Percentiles rank a stretch among this genome's conserved stretches.
Conservation (phyloP, 2,888 invertebrate species). For the Pheosia gnoma region DNA sequence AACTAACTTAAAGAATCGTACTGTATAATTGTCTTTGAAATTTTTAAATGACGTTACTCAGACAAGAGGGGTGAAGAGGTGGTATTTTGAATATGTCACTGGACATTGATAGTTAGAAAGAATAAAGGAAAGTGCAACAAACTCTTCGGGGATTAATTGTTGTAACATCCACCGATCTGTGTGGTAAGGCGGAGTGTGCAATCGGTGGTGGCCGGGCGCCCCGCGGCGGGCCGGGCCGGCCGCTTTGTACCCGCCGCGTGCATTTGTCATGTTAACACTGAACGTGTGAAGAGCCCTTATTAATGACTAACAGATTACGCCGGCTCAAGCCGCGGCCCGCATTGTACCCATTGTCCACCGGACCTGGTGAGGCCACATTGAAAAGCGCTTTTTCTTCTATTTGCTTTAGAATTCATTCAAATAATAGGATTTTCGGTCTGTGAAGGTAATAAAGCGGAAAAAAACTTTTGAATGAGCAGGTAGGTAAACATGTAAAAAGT, state of each 20-base stretch:
- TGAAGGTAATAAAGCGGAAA: conserved; percentile 42
- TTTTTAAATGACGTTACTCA: too few species aligned
- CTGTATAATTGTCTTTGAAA: too few species aligned
- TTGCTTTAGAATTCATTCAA: conserved; percentile 58
- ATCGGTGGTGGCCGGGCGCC: conserved; percentile 59
- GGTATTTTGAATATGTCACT: not conserved
- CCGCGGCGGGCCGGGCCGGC: conserved; percentile 53
- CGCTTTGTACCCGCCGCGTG: conserved; percentile 59
- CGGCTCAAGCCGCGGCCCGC: conserved; percentile 51
- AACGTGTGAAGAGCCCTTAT: conserved; percentile 79
- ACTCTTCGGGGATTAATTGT: conserved; percentile 24
- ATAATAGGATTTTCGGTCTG: conserved; percentile 58
- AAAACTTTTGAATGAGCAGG: conserved; percentile 37
- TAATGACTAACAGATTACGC: conserved; percentile 78
- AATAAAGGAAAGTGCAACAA: conserved; percentile 15
- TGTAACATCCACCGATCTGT: conserved; percentile 39
- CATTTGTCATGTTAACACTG: conserved; percentile 83
- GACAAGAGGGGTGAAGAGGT: too few species aligned
- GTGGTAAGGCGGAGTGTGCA: conserved; percentile 57
- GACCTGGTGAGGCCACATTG: conserved; percentile 55
- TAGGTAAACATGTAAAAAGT: conserved; percentile 39
- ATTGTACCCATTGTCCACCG: conserved; percentile 62
- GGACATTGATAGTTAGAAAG: not conserved
- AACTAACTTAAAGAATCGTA: too few species aligned
- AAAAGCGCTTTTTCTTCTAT: conserved; percentile 56